A percentile compares a stretch with the other conserved stretches of the same genome.
phyloP scores from a whole-genome alignment of 2,888 invertebrate genomes.

The Phania funesta region DNA sequence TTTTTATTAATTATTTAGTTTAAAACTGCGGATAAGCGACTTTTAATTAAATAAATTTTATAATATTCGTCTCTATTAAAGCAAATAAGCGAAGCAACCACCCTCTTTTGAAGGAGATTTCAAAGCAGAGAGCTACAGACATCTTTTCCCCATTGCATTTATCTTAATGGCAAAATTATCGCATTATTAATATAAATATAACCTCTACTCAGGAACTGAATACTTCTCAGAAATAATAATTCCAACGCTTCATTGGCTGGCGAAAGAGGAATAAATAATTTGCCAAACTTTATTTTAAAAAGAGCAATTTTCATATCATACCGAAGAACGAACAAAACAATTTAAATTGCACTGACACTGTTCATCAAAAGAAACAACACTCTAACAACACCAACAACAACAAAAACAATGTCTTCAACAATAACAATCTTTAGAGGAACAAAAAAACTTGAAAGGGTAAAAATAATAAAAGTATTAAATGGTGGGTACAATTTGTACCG shows the following conservation, averaged over 20 bases:
- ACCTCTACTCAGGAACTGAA: neutral
- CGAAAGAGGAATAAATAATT: slow-evolving; percentile 37
- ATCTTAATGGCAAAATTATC: no score
- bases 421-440: slow-evolving; percentile 46
- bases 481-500: slow-evolving; percentile 47
- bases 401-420: slow-evolving; percentile 1
- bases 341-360: slow-evolving; percentile 65
- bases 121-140: no score
- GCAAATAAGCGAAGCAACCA: no score
- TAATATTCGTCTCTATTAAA: no score
- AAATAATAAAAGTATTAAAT: slow-evolving; percentile 50
- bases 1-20: no score
- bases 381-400: slow-evolving; percentile 28
- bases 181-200: no score
- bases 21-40: no score
- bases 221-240: neutral
- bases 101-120: no score
- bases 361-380: slow-evolving; percentile 67
- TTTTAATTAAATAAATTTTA: no score
- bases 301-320: slow-evolving; percentile 67
- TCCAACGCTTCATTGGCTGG: slow-evolving; percentile 6
- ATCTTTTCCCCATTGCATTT: no score
- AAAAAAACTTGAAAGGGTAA: slow-evolving; percentile 46
- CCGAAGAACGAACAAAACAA: slow-evolving; percentile 43
- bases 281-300: slow-evolving; percentile 35